These are phyloP conservation scores for Catamblyrhynchus diadema DNA, from an alignment of 2,797 vertebrate species.

Conservation along the genomic window DNA sequence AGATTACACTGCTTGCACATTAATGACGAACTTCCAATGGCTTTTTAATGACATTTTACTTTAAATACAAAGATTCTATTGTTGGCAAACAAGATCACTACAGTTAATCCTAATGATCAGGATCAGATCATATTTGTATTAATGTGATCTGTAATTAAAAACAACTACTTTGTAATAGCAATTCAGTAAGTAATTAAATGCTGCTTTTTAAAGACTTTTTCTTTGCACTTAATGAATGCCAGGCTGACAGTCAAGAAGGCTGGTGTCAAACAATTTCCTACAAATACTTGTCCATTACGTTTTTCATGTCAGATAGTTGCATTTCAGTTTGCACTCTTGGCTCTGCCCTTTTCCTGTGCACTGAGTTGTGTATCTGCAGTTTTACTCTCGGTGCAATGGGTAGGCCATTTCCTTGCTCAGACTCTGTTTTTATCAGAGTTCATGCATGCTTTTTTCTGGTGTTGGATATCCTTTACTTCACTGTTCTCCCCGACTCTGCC, in stretches of 20 bases:
- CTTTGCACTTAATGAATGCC: not conserved
- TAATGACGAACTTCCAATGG: not conserved
- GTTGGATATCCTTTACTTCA: not conserved
- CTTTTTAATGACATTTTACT: slow-evolving; percentile 27
- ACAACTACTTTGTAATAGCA: not conserved
- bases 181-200: slow-evolving; percentile 3
- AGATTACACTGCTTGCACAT: not conserved
- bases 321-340: not conserved
- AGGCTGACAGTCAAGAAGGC: not conserved
- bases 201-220: not conserved
- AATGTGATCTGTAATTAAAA: slow-evolving; percentile 34
- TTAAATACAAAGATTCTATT: not conserved
- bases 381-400: not conserved
- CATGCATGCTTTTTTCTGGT: not conserved
- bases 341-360: not conserved
- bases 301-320: not conserved
- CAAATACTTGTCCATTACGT: not conserved
- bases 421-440: not conserved
- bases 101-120: not conserved
- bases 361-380: not conserved
- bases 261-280: not conserved
- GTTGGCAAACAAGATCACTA: not conserved
- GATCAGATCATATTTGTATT: not conserved
- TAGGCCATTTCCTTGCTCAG: not conserved
- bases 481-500: not conserved